Base-by-base conservation (phyloP, 2,888 invertebrate genomes). In the Latrodectus hesperus region DNA sequence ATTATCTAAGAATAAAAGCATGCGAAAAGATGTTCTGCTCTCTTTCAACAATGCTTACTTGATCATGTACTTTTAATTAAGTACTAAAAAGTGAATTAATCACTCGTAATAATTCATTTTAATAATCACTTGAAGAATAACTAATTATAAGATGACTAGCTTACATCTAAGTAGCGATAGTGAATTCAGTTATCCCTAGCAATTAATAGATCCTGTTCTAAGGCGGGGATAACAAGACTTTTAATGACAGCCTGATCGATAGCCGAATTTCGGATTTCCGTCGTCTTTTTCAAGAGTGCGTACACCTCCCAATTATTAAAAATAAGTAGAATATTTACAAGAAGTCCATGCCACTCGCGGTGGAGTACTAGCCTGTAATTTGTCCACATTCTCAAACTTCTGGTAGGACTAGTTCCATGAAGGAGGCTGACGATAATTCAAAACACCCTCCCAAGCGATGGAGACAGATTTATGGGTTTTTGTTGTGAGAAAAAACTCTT, bases 301-400 rank as follows among this genome's bases (percentile, higher is more conserved):
- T 14, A 55, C 55, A 55, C 55, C 55, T 55, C 55, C 55, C 55
- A 55, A 16, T 55, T 55, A 55, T 55, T 55, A 55, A 55, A n/a
- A 55, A 55, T 55, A 55, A 55, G 55, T 55, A 16, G 55, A 55
- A 55, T 55, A 55, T 55, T 55, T 55, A 55, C 11, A 16, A 55
- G 11, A 11, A 16, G 55, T 55, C 11, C 55, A 55, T 55, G 55
- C 3, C 11, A 14, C 55, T 16, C 11, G 55, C 55, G 3, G 55
- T 14, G 16, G 10, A 16, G 8, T 0, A 10, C 14, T 49, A 64
- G 53, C 71, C 79, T 80, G 55, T 80, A 80, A 80, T 80, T 72
- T 80, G 71, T 49, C 64, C 49, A 71, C 49, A 64, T 49, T 22
- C 78, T 22, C 22, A 51, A 52, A n/a, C 51, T 55, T 55, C 8